These are phyloP conservation scores for Orientallactaga bullata DNA, from an alignment of 2,113 vertebrate genomes.

Conservation along the genomic window DNA sequence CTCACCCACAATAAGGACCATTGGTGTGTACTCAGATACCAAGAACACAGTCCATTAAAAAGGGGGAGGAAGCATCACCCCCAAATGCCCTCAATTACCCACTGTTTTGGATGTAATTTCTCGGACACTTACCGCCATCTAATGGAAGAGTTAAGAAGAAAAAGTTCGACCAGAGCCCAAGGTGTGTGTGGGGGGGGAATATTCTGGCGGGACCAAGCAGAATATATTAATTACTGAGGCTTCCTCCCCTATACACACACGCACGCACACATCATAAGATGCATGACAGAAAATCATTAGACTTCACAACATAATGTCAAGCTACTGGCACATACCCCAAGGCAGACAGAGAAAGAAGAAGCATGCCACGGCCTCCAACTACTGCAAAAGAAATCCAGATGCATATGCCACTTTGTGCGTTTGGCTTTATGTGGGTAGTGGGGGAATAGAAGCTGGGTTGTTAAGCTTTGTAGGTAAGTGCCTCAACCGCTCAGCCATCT, in stretches of 20 bases:
- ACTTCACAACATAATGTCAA: neutral
- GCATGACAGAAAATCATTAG: constrained; percentile 38
- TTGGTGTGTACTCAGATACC: neutral
- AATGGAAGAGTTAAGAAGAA: constrained; percentile 53
- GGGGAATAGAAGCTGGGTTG: too few relatives aligned
- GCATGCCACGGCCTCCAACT: too few relatives aligned
- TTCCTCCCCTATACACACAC: neutral
- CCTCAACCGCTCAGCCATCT: too few relatives aligned
- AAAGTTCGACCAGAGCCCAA: neutral
- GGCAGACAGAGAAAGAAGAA: neutral
- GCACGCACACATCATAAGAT: neutral
- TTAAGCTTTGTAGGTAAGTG: too few relatives aligned
- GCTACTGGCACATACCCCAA: neutral
- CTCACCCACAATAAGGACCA: neutral
- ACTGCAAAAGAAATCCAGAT: too few relatives aligned
- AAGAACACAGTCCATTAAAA: neutral
- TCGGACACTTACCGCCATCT: constrained; percentile 70
- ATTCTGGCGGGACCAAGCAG: neutral
- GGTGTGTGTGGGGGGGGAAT: neutral
- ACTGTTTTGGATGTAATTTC: constrained; percentile 6
- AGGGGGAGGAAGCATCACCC: neutral
- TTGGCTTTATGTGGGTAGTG: too few relatives aligned
- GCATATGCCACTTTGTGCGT: too few relatives aligned
- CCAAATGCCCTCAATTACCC: neutral
- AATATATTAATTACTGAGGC: constrained; percentile 32